Percentiles rank a stretch among this genome's conserved stretches.
phyloP scores from a whole-genome alignment of 2,888 invertebrate species.

The Operophtera brumata region DNA sequence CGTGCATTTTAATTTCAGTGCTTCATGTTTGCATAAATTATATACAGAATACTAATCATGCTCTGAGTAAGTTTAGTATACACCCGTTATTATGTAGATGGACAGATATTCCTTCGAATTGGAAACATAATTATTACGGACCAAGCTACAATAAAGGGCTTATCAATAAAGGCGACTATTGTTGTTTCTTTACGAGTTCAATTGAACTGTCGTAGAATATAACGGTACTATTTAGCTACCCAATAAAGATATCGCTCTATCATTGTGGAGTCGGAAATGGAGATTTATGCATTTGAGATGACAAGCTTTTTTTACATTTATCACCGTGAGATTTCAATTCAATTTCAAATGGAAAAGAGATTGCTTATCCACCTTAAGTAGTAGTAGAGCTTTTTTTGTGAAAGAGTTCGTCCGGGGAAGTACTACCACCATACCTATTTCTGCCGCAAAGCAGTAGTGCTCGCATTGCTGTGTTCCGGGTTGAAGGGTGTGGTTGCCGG shows the following conservation, averaged over 20 bases:
- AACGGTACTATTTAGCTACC: conserved; percentile 14
- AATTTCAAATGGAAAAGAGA: background rate
- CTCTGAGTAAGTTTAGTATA: too few species aligned
- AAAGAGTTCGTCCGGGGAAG: too few species aligned
- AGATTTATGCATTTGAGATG: conserved; percentile 7
- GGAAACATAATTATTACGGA: background rate
- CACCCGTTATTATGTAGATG: background rate
- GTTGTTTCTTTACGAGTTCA: conserved; percentile 17
- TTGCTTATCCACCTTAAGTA: background rate
- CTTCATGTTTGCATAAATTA: too few species aligned
- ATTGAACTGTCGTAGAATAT: conserved; percentile 12
- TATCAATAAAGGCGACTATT: conserved; percentile 18
- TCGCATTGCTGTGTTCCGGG: too few species aligned
- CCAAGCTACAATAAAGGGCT: conserved; percentile 4
- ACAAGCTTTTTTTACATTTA: background rate
- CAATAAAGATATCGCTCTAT: conserved; percentile 23
- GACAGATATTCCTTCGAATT: background rate
- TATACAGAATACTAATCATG: too few species aligned
- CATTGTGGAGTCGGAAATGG: conserved; percentile 7
- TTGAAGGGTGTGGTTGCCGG: too few species aligned
- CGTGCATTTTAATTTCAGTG: too few species aligned
- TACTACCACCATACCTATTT: too few species aligned
- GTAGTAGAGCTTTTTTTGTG: too few species aligned
- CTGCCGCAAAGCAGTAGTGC: too few species aligned
- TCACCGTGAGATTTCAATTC: background rate